Evolutionary conservation across 2,888 invertebrate genomes (phyloP).

Genomic region (Oscheius myriophilus): DNA sequence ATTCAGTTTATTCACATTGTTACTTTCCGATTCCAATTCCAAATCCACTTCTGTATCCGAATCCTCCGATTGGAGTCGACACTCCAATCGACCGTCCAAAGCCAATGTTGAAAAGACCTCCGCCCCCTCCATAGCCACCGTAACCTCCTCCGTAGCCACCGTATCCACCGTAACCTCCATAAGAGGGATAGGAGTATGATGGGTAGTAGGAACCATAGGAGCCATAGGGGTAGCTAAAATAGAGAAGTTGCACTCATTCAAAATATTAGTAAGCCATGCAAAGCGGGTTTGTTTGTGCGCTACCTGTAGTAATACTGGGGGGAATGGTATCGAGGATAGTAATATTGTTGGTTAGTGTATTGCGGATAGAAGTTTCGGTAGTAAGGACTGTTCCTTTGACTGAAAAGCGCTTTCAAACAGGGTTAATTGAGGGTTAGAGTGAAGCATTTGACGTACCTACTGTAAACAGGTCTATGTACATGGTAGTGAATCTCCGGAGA

Average conservation of each 20-base stretch:
- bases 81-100: constrained; percentile 40
- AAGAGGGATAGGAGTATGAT: constrained; percentile 18
- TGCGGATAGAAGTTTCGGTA: too few relatives aligned
- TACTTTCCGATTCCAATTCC: constrained; percentile 40
- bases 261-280: not conserved
- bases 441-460: too few relatives aligned
- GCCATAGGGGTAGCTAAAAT: constrained; percentile 4
- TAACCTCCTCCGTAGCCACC: constrained; percentile 44
- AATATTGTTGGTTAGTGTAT: too few relatives aligned
- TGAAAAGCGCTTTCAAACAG: too few relatives aligned
- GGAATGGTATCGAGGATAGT: not conserved
- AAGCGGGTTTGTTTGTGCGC: not conserved
- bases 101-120: constrained; percentile 31
- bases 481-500: constrained; percentile 9
- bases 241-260: not conserved
- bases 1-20: not conserved
- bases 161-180: constrained; percentile 26
- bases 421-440: too few relatives aligned
- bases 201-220: constrained; percentile 21
- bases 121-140: constrained; percentile 31
- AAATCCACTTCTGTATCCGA: constrained; percentile 43
- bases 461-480: too few relatives aligned
- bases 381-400: too few relatives aligned
- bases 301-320: constrained; percentile 20
- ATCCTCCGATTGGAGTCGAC: constrained; percentile 45